Percentiles rank a stretch among this genome's conserved stretches.
phyloP scores from a whole-genome alignment of 2,797 vertebrate species.

The Leptodactylus fallax region DNA sequence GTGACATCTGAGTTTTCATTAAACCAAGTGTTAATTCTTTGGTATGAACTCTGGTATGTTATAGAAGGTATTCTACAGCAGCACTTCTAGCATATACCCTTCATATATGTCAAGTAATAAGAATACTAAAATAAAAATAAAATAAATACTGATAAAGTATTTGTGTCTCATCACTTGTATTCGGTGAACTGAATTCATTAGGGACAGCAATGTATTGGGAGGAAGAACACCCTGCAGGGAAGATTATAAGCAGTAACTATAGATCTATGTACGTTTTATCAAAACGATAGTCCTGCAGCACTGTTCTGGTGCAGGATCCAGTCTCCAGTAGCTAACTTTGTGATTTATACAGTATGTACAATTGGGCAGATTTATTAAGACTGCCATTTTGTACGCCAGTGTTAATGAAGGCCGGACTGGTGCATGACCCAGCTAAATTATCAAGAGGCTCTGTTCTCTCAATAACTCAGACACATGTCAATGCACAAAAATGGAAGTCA shows the following conservation, averaged over 20 bases:
- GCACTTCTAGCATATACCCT: not conserved
- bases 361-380: too few relatives aligned
- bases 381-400: too few relatives aligned
- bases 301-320: not conserved
- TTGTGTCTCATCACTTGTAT: not conserved
- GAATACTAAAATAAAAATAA: not conserved
- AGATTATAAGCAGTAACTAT: not conserved
- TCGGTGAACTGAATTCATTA: not conserved
- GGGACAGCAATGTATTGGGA: not conserved
- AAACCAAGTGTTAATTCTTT: conserved; percentile 12
- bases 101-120: not conserved
- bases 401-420: too few relatives aligned
- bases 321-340: not conserved
- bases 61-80: not conserved
- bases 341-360: not conserved
- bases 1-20: not conserved
- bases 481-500: too few relatives aligned
- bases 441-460: too few relatives aligned
- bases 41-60: conserved; percentile 20
- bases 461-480: too few relatives aligned
- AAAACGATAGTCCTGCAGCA: not conserved
- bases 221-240: not conserved
- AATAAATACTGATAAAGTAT: not conserved
- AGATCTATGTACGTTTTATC: not conserved
- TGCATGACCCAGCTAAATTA: too few relatives aligned